These are phyloP conservation scores for Elmis aenea DNA, from an alignment of 2,888 invertebrate species.

Conservation along the genomic window DNA sequence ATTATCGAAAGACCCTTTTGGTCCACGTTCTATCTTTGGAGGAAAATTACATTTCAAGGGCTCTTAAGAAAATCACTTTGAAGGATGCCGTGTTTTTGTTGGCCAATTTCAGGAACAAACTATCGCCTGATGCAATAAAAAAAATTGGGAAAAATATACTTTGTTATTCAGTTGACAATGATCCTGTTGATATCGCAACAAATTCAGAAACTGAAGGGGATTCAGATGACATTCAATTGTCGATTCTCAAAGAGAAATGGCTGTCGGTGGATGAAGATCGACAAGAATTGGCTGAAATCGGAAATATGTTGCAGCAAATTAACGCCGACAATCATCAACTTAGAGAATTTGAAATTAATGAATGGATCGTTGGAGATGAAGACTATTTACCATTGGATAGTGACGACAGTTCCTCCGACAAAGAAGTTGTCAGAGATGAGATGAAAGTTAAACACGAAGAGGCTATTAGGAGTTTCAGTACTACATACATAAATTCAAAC, in stretches of 20 bases:
- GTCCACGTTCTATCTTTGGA: slow-evolving; percentile 2
- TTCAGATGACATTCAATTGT: slow-evolving; percentile 2
- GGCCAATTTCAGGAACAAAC: slow-evolving; percentile 7
- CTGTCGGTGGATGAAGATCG: slow-evolving; percentile 1
- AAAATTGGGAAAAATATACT: slow-evolving; percentile 3
- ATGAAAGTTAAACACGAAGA: slow-evolving; percentile 4
- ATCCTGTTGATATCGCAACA: slow-evolving; percentile 1
- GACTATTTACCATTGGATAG: slow-evolving; percentile 1
- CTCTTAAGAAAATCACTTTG: slow-evolving; percentile 1
- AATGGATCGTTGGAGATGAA: neutral
- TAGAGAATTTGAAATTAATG: too few relatives aligned
- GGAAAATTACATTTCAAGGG: too few relatives aligned
- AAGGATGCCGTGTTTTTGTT: neutral
- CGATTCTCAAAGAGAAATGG: slow-evolving; percentile 2
- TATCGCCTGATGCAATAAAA: slow-evolving; percentile 5
- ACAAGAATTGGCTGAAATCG: slow-evolving; percentile 3
- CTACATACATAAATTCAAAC: too few relatives aligned
- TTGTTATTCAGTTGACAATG: slow-evolving; percentile 1
- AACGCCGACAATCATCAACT: too few relatives aligned
- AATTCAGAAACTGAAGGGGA: slow-evolving; percentile 2
- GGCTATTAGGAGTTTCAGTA: too few relatives aligned
- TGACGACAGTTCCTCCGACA: slow-evolving; percentile 1
- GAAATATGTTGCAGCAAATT: slow-evolving; percentile 5
- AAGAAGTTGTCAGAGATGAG: slow-evolving; percentile 1
- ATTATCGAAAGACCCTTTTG: slow-evolving; percentile 1